Percentiles rank a stretch among this genome's conserved stretches.
These are phyloP conservation scores for Aythya baeri DNA, from an alignment of 2,113 vertebrate genomes.

Conservation along the genomic window DNA sequence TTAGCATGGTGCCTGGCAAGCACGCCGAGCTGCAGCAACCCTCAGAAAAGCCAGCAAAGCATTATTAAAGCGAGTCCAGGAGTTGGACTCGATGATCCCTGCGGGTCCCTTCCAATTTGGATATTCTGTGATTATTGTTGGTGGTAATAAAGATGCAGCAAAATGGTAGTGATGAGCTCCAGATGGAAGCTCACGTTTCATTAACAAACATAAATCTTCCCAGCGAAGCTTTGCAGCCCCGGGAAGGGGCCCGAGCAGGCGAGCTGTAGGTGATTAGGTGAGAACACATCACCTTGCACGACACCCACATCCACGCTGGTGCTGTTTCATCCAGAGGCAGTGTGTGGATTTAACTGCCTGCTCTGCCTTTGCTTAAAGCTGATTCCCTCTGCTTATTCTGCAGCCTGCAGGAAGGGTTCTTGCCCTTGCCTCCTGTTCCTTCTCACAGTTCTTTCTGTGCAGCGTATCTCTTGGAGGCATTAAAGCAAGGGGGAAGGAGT, in stretches of 20 bases:
- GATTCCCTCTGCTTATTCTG: neutral
- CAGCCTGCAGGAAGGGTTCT: neutral
- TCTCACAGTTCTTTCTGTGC: neutral
- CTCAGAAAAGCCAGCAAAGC: neutral
- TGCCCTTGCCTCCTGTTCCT: neutral
- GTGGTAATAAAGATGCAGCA: neutral
- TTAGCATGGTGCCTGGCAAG: neutral
- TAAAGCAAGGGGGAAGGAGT: neutral
- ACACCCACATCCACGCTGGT: neutral
- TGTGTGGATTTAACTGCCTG: neutral
- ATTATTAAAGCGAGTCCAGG: neutral
- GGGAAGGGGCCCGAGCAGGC: neutral
- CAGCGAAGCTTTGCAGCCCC: neutral
- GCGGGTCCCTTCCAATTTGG: too few relatives aligned
- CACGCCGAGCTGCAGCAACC: neutral
- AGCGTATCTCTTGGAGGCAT: neutral
- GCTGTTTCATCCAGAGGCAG: neutral
- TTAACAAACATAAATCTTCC: neutral
- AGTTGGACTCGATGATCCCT: too few relatives aligned
- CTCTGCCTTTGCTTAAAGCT: neutral
- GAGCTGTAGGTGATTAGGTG: neutral
- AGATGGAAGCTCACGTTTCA: neutral
- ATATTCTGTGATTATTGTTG: too few relatives aligned
- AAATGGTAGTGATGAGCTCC: neutral
- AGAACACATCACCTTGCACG: rapidly evolving